These are phyloP conservation scores for Ia io DNA, from an alignment of 2,113 vertebrate genomes.

Conservation along the genomic window DNA sequence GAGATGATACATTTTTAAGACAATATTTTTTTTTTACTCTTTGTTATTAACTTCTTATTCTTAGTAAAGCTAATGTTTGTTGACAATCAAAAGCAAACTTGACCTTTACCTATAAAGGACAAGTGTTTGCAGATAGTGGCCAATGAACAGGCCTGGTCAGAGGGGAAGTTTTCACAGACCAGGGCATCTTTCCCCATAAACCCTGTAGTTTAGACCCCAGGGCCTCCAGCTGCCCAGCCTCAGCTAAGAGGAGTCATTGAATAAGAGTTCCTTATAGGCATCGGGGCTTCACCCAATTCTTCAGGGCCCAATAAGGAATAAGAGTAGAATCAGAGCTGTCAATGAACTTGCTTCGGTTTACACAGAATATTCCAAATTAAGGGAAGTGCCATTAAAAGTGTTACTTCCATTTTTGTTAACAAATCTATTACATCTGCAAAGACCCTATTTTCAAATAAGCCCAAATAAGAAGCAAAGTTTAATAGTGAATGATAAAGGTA, in stretches of 20 bases:
- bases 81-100: neutral
- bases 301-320: neutral
- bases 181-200: neutral
- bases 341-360: neutral
- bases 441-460: neutral
- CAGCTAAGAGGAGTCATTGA: neutral
- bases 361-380: neutral
- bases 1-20: neutral
- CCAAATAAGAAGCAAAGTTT: neutral
- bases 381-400: neutral
- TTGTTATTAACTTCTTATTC: neutral
- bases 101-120: neutral
- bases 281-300: neutral
- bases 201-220: neutral
- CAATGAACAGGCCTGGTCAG: neutral
- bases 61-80: neutral
- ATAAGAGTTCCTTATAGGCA: neutral
- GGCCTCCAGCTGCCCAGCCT: neutral
- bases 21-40: neutral
- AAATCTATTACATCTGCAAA: neutral
- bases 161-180: neutral
- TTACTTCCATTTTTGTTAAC: neutral
- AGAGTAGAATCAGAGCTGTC: neutral
- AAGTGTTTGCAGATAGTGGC: neutral
- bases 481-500: neutral